These are phyloP conservation scores for Cerceris ruficornis DNA, from an alignment of 2,888 invertebrate genomes.

Conservation along the genomic window DNA sequence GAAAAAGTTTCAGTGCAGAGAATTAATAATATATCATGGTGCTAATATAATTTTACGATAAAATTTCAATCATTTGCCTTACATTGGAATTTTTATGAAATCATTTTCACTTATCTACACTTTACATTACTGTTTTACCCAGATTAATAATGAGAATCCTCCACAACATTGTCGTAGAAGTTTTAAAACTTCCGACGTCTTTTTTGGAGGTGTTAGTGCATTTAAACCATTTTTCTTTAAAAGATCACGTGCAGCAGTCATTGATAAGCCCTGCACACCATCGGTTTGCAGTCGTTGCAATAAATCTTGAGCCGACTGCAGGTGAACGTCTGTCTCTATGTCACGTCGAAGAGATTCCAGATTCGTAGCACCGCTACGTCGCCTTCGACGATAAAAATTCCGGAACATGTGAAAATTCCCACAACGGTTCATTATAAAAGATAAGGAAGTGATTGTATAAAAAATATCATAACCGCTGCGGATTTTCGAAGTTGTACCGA, in stretches of 20 bases:
- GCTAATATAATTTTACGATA: too few relatives aligned
- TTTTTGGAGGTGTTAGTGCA: slow-evolving; percentile 87
- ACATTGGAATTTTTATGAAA: not conserved
- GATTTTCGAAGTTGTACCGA: too few relatives aligned
- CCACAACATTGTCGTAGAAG: slow-evolving; percentile 89
- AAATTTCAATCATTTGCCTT: too few relatives aligned
- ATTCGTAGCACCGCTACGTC: slow-evolving; percentile 33
- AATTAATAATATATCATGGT: too few relatives aligned
- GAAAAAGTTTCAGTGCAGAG: too few relatives aligned
- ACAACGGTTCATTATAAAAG: not conserved
- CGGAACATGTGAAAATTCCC: slow-evolving; percentile 16
- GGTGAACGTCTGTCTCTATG: slow-evolving; percentile 68
- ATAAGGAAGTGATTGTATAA: not conserved
- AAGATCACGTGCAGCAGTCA: slow-evolving; percentile 84
- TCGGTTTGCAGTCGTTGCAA: slow-evolving; percentile 58
- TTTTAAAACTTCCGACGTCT: slow-evolving; percentile 86
- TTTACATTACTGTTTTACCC: slow-evolving; percentile 51
- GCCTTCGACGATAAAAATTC: slow-evolving; percentile 28
- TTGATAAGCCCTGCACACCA: slow-evolving; percentile 83
- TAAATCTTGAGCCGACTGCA: slow-evolving; percentile 51
- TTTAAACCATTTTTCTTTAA: slow-evolving; percentile 86
- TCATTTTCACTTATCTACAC: not conserved
- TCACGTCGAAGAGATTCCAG: slow-evolving; percentile 59
- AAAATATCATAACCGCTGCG: too few relatives aligned
- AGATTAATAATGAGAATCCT: slow-evolving; percentile 72